phyloP scores from a whole-genome alignment of 2,888 invertebrate genomes.

The Byasa hedistus region DNA sequence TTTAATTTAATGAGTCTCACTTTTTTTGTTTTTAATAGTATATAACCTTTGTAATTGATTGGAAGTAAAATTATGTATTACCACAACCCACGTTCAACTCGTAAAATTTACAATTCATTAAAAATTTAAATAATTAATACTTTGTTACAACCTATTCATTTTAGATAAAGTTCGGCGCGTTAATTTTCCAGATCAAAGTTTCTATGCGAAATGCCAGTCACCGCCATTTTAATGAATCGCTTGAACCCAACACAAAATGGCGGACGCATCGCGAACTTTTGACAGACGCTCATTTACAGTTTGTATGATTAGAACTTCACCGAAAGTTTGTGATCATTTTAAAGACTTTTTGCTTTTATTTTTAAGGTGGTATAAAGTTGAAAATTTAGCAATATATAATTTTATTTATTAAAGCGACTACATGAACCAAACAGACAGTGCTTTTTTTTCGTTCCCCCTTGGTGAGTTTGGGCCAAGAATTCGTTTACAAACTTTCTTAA shows the following conservation, averaged over 20 bases:
- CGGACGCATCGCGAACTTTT: slow-evolving; percentile 9
- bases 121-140: neutral
- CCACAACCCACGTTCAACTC: neutral
- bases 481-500: no score
- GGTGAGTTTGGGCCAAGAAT: no score
- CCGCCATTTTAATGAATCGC: slow-evolving; percentile 14
- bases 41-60: no score
- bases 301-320: slow-evolving; percentile 3
- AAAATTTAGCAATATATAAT: no score
- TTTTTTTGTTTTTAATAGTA: no score
- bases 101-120: neutral
- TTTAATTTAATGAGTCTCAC: no score
- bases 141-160: neutral
- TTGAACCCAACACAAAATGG: slow-evolving; percentile 14
- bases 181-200: slow-evolving; percentile 16
- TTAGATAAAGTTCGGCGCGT: slow-evolving; percentile 3
- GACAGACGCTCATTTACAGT: slow-evolving; percentile 8
- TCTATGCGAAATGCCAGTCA: slow-evolving; percentile 15
- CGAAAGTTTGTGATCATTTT: slow-evolving; percentile 3
- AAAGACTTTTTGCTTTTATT: neutral
- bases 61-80: neutral
- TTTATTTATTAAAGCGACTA: no score
- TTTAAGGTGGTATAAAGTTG: no score
- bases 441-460: no score
- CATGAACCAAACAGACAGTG: no score